Conservation (phyloP, 2,888 invertebrate species). For the Callyntrura sp. region DNA sequence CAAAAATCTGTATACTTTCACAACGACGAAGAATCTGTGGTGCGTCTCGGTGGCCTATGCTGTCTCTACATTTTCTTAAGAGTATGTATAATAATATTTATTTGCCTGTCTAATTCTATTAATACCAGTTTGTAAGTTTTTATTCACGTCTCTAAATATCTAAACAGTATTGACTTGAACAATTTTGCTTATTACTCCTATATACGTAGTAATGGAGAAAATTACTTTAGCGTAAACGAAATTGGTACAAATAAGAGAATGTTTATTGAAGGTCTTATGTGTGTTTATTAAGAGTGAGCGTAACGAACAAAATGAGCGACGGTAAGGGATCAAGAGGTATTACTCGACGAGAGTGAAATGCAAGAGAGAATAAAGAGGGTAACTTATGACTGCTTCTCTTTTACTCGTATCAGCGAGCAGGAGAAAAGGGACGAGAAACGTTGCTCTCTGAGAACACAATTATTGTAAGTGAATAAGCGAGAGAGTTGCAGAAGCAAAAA, state of each 20-base stretch:
- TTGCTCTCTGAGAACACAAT: conserved; percentile 12
- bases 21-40: no score
- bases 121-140: conserved; percentile 60
- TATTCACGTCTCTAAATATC: conserved; percentile 56
- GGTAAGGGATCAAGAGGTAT: conserved; percentile 76
- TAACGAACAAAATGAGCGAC: conserved; percentile 53
- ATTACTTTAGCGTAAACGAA: neutral
- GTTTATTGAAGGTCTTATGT: conserved; percentile 57
- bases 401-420: conserved; percentile 20
- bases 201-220: neutral
- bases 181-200: conserved; percentile 57
- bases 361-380: conserved; percentile 64
- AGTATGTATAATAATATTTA: conserved; percentile 1
- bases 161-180: conserved; percentile 60
- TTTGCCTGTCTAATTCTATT: conserved; percentile 62
- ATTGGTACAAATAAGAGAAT: conserved; percentile 30
- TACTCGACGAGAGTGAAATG: conserved; percentile 63
- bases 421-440: conserved; percentile 34
- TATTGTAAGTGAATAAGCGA: conserved; percentile 29
- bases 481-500: neutral
- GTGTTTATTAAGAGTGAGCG: conserved; percentile 14
- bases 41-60: conserved; percentile 10
- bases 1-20: conserved; percentile 6
- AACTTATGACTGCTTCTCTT: conserved; percentile 65
- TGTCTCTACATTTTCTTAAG: conserved; percentile 10